Percentiles rank a stretch among this genome's conserved stretches.
phyloP scores from a whole-genome alignment of 23 tunicate species.

The Styela plicata region DNA sequence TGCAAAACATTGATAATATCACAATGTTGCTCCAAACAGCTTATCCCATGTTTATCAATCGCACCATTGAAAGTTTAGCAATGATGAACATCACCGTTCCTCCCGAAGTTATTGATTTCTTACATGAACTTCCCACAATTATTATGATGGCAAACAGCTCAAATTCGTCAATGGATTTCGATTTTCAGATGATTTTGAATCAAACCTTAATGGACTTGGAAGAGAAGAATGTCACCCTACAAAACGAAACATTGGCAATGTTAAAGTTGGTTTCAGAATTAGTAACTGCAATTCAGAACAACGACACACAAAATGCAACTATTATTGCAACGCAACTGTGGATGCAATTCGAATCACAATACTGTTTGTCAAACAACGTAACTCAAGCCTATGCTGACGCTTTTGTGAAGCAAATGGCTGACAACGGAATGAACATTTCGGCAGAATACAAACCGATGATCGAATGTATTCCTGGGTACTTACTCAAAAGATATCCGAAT shows the following conservation, averaged over 20 bases:
- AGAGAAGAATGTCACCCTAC: not conserved
- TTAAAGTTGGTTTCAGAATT: not conserved
- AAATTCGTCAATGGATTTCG: not conserved
- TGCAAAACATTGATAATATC: not conserved
- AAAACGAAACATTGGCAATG: not conserved
- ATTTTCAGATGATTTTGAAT: not conserved
- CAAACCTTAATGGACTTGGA: not conserved
- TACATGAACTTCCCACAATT: constrained; percentile 4
- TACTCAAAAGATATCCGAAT: constrained; percentile 6
- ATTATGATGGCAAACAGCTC: not conserved
- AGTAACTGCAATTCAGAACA: not conserved
- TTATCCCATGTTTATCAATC: not conserved
- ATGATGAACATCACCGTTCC: constrained; percentile 10
- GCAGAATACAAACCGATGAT: not conserved
- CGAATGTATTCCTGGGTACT: constrained; percentile 23
- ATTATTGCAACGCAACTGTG: not conserved
- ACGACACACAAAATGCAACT: not conserved
- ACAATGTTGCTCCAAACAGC: not conserved
- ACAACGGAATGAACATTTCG: not conserved
- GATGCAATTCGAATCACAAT: not conserved
- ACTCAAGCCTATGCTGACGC: constrained; percentile 14
- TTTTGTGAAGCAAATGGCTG: not conserved
- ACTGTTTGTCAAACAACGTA: constrained; percentile 18
- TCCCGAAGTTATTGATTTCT: not conserved
- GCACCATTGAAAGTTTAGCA: not conserved